Evolutionary conservation across 2,797 vertebrate genomes (phyloP), one percentile per base, ranked within the genome.

Genomic region (Sebastes taczanowskii): DNA sequence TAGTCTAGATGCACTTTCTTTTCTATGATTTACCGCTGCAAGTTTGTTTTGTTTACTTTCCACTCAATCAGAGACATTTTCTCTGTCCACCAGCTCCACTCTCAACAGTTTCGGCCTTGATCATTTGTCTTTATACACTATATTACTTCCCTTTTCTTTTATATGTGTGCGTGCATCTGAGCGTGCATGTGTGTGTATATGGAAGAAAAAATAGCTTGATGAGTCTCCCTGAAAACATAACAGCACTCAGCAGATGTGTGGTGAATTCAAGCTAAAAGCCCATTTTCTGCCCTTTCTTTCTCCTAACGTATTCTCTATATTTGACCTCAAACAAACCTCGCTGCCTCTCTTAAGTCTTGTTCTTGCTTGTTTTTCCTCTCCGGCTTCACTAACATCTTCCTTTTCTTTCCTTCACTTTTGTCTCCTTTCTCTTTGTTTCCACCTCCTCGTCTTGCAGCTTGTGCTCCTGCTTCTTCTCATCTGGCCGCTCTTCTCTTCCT

Each of bases 371-470:
- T 38, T 71, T 49, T 42, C 30, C 55, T 75, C 53, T 58, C 68
- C 46, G 27, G 29, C 60, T 84, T 22, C 11, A 71, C 75, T 90
- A 78, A 92, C 68, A 34, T 66, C 16, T 63, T 58, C 11, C 22
- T 71, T 70, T 58, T 77, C 71, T 78, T 67, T 80, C 9, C 18
- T 73, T 79, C 16, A n/a, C 53, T 38, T 65, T 77, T 80, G 42
- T 78, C 56, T 73, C 38, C 62, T 68, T 38, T 69, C 55, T 65
- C 70, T 80, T 35, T 23, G 14, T 85, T 75, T 81, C 49, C 66
- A 14, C 42, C 74, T 58, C 77, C 42, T 80, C 69, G 2, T 71
- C 83, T n/a, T 72, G 63, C 83, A 91, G 82, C 80, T 83, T 83
- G n/a, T 30, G 22, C 27, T 78, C 62, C 74, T 71, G 63, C 77